Conservation (phyloP, 1,140 invertebrate species). For the Atta cephalotes region DNA sequence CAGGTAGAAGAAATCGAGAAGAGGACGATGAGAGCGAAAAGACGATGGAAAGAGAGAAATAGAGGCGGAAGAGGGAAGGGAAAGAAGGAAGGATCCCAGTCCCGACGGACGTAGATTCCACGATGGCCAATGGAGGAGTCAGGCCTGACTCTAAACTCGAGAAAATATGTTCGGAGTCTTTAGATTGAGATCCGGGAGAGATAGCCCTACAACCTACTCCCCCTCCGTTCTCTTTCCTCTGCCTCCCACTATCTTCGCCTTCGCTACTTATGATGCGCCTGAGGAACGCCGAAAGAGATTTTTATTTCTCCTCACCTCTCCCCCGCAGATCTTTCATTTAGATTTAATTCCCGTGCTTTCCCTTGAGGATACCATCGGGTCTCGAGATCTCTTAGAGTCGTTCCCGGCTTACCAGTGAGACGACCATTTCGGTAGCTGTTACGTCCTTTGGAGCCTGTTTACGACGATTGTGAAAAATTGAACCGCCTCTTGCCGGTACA, state of each 20-base stretch:
- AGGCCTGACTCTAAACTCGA: slow-evolving; percentile 76
- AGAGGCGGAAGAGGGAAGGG: slow-evolving; percentile 40
- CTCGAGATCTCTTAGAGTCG: not conserved
- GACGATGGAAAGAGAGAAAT: not conserved
- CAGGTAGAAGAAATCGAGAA: slow-evolving; percentile 77
- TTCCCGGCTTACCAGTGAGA: not conserved
- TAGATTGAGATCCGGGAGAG: slow-evolving; percentile 78
- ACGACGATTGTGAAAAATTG: slow-evolving; percentile 63
- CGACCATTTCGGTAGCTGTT: slow-evolving; percentile 62
- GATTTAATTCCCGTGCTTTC: slow-evolving; percentile 70
- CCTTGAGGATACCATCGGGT: slow-evolving; percentile 11
- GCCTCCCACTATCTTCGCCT: slow-evolving; percentile 12
- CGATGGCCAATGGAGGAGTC: slow-evolving; percentile 72
- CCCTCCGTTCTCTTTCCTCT: slow-evolving; percentile 4
- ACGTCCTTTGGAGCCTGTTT: slow-evolving; percentile 40
- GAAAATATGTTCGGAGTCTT: slow-evolving; percentile 80
- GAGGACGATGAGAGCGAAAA: slow-evolving; percentile 47
- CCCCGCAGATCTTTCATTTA: slow-evolving; percentile 75
- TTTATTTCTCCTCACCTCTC: slow-evolving; percentile 32
- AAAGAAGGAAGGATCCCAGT: slow-evolving; percentile 50
- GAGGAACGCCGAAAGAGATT: slow-evolving; percentile 70
- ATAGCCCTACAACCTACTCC: slow-evolving; percentile 64
- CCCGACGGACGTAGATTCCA: slow-evolving; percentile 68
- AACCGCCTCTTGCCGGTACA: not conserved
- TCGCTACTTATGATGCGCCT: slow-evolving; percentile 41